Base-by-base conservation (phyloP, 1,140 invertebrate genomes). In the Sycophaga agraensis region DNA sequence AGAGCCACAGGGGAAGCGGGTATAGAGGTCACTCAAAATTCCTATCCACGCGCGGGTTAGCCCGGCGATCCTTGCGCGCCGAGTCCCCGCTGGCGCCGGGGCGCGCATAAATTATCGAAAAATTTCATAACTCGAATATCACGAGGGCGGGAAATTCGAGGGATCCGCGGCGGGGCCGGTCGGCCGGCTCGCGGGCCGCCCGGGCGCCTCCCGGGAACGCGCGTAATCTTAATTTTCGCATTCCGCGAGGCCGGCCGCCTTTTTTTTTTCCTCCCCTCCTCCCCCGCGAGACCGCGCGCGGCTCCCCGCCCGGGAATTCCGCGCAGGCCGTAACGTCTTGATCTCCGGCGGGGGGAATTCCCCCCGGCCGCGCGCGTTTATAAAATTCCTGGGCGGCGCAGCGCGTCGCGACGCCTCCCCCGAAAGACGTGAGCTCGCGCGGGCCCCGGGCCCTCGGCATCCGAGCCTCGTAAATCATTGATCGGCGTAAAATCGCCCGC, bases 391-490 rank as follows among this genome's bases (percentile, higher is more conserved):
- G 28, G 28, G 4, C 4, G n/a, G 12, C 48, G 48, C 9, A 49
- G 12, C 1, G 46, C 24, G n/a, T 49, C 16, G 7, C 46, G 11
- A 31, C 4, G 24, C 16, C 12, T 28, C 19, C n/a, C 12, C 0
- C 14, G 14, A n/a, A n/a, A n/a, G n/a, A n/a, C n/a, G n/a, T n/a
- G n/a, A n/a, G n/a, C n/a, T n/a, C n/a, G n/a, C n/a, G n/a, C n/a
- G n/a, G n/a, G n/a, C n/a, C n/a, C n/a, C n/a, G n/a, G n/a, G n/a
- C n/a, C n/a, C n/a, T n/a, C n/a, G n/a, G n/a, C n/a, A 50, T 50
- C 39, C 40, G n/a, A 45, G 26, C 24, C 26, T 48, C 24, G 37
- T 59, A 59, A 59, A 59, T 59, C 49, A 59, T 59, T 24, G 46
- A 51, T 59, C 35, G 16, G 17, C 37, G 8, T 34, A 35, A 59